These are phyloP conservation scores for Brachylomia viminalis DNA, from an alignment of 2,888 invertebrate species.

Conservation along the genomic window DNA sequence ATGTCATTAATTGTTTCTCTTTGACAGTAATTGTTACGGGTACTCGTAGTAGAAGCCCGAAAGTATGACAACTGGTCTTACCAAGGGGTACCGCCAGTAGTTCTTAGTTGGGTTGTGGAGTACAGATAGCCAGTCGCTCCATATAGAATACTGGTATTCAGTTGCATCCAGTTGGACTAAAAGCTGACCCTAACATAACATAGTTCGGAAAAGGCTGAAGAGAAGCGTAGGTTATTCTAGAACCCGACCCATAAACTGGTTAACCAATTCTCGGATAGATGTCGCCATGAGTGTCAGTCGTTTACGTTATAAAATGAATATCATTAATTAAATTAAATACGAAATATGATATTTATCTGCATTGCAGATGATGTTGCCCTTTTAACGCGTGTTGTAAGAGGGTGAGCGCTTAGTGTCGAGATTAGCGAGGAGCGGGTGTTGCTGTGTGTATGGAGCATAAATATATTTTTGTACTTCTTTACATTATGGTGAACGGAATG, in stretches of 20 bases:
- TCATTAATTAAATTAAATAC: constrained; percentile 76
- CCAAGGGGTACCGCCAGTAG: background rate
- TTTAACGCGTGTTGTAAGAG: constrained; percentile 71
- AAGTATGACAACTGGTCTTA: background rate
- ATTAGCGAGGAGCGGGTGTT: constrained; percentile 50
- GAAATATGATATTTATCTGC: constrained; percentile 80
- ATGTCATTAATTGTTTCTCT: background rate
- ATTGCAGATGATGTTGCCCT: constrained; percentile 79
- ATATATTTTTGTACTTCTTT: constrained; percentile 13
- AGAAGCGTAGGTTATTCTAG: background rate
- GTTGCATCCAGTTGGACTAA: background rate
- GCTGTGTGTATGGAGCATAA: constrained; percentile 11
- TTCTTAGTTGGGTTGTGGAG: background rate
- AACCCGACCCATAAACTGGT: constrained; percentile 23
- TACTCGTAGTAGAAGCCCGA: too few species aligned
- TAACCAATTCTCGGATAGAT: constrained; percentile 49
- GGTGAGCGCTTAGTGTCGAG: constrained; percentile 38
- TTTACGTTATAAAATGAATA: constrained; percentile 61
- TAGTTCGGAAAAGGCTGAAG: background rate
- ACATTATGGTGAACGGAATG: background rate
- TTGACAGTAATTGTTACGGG: background rate
- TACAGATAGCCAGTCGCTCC: background rate
- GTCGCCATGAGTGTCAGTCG: constrained; percentile 42
- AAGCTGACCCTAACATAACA: background rate
- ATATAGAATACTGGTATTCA: too few species aligned